phyloP scores from a whole-genome alignment of 2,797 vertebrate species.

The Poeciliopsis gracilis region DNA sequence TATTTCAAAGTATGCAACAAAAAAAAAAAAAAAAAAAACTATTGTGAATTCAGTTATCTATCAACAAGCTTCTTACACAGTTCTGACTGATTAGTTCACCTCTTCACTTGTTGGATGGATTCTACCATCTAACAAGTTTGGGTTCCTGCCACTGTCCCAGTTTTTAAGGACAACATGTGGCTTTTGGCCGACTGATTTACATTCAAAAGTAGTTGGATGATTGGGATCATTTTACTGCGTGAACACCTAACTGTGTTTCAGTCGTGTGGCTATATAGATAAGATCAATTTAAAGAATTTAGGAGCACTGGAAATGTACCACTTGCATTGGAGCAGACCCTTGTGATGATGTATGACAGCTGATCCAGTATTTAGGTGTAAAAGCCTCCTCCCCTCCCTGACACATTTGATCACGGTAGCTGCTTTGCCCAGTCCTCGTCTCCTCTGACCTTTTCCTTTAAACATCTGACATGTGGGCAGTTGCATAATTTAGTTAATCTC shows the following conservation, averaged over 20 bases:
- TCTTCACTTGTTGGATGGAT: neutral
- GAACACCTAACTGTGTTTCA: neutral
- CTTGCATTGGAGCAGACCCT: neutral
- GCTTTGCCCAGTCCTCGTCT: neutral
- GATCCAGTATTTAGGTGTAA: neutral
- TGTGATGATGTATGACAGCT: neutral
- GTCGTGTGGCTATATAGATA: neutral
- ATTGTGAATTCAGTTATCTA: too few relatives aligned
- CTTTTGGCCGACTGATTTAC: neutral
- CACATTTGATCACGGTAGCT: neutral
- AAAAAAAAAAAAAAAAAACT: too few relatives aligned
- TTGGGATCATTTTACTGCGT: neutral
- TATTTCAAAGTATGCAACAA: neutral
- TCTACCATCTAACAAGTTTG: too few relatives aligned
- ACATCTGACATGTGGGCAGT: neutral
- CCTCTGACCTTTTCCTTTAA: neutral
- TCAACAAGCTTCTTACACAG: neutral
- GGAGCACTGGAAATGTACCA: neutral
- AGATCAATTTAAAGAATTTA: neutral
- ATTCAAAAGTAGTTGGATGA: neutral
- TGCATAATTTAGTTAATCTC: neutral
- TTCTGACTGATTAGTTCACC: neutral
- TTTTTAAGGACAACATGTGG: neutral
- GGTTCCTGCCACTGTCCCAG: neutral
- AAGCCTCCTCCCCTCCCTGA: neutral